These are phyloP conservation scores for Manis crassicaudata DNA, from an alignment of 2,797 vertebrate species.

Conservation along the genomic window DNA sequence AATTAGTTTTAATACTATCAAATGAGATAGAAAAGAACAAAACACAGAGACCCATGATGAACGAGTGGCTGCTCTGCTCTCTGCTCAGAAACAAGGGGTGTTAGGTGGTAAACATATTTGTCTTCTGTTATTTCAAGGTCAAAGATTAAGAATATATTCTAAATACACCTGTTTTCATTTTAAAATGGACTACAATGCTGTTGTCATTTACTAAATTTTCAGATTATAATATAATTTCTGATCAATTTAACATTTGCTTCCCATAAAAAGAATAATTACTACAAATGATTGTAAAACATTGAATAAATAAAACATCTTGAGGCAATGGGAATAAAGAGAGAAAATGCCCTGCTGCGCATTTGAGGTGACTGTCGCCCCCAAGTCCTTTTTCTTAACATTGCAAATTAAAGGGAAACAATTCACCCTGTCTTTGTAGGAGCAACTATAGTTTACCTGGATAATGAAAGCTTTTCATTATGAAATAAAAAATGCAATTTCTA, in stretches of 20 bases:
- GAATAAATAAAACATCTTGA: neutral
- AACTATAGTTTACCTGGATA: neutral
- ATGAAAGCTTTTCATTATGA: neutral
- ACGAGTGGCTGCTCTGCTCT: fast-evolving
- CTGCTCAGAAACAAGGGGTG: neutral
- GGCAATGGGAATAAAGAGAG: neutral
- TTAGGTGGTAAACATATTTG: neutral
- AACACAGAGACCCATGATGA: fast-evolving
- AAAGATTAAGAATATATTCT: neutral
- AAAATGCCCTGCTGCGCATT: neutral
- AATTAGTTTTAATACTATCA: no score
- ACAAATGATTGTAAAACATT: neutral
- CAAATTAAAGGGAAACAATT: neutral
- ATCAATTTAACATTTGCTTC: neutral
- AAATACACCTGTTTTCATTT: neutral
- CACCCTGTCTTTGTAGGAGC: neutral
- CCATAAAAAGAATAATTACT: neutral
- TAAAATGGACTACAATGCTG: neutral
- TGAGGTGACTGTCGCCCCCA: neutral
- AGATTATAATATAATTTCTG: neutral
- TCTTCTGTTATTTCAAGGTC: neutral
- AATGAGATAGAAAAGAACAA: neutral
- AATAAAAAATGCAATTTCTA: neutral
- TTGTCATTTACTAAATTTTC: neutral
- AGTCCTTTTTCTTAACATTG: neutral